Conservation (phyloP, 2,797 vertebrate species). For the Trichosurus vulpecula region DNA sequence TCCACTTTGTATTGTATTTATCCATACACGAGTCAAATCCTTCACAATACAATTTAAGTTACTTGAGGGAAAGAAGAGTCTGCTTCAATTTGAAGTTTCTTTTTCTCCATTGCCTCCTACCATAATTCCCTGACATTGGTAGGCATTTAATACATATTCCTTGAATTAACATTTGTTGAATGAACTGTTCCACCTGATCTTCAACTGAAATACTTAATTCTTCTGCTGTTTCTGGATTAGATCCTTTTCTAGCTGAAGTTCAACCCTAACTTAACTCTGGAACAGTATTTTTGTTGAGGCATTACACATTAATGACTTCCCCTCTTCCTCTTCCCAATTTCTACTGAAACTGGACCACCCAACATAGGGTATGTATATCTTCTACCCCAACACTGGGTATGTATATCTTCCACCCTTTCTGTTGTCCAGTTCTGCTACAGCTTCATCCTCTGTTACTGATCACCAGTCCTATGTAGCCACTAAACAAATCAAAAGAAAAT, state of each 20-base stretch:
- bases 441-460: neutral
- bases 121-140: neutral
- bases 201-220: neutral
- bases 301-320: neutral
- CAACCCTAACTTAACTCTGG: neutral
- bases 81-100: neutral
- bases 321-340: neutral
- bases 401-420: neutral
- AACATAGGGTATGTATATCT: neutral
- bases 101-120: neutral
- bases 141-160: neutral
- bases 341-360: neutral
- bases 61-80: neutral
- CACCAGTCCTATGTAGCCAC: neutral
- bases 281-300: neutral
- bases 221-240: neutral
- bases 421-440: neutral
- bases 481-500: neutral
- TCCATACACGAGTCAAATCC: neutral
- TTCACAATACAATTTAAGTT: neutral
- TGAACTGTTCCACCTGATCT: neutral
- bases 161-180: neutral
- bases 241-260: neutral
- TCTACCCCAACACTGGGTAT: neutral
- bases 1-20: neutral